Conservation (phyloP, 2,888 invertebrate species). For the Sarcophaga carnaria region DNA sequence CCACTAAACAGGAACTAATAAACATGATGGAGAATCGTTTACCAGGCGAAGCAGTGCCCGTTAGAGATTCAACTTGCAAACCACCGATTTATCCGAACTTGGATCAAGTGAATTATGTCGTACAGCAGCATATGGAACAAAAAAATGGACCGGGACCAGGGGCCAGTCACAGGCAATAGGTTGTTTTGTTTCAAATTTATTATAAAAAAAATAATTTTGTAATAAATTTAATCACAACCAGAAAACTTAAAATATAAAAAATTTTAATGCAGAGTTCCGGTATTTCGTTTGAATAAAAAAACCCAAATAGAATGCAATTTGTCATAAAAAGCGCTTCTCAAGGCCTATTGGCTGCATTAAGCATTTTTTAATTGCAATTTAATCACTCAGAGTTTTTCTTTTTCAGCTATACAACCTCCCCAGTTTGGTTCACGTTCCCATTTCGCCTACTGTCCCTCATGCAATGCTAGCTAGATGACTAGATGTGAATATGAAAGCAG, state of each 20-base stretch:
- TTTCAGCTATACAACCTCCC: conserved; percentile 22
- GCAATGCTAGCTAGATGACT: conserved; percentile 42
- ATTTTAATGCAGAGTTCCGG: no score
- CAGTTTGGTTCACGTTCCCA: conserved; percentile 63
- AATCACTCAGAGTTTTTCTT: background rate
- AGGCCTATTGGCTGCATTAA: background rate
- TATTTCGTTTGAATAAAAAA: no score
- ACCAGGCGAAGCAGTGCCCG: conserved; percentile 57
- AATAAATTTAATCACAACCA: no score
- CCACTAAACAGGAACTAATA: conserved; percentile 63
- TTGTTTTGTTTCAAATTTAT: background rate
- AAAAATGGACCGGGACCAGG: background rate
- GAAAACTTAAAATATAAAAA: no score
- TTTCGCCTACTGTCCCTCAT: conserved; percentile 54
- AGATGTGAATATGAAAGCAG: conserved; percentile 53
- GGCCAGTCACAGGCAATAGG: conserved; percentile 32
- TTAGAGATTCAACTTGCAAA: background rate
- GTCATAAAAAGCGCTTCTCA: no score
- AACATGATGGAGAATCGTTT: conserved; percentile 63
- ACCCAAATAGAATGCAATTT: no score
- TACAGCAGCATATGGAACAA: conserved; percentile 7
- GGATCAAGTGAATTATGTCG: background rate
- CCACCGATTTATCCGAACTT: conserved; percentile 57
- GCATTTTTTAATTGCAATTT: background rate
- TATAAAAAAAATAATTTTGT: background rate